Base-by-base conservation (phyloP, 2,888 invertebrate genomes). In the Acanthosepion lycidas region DNA sequence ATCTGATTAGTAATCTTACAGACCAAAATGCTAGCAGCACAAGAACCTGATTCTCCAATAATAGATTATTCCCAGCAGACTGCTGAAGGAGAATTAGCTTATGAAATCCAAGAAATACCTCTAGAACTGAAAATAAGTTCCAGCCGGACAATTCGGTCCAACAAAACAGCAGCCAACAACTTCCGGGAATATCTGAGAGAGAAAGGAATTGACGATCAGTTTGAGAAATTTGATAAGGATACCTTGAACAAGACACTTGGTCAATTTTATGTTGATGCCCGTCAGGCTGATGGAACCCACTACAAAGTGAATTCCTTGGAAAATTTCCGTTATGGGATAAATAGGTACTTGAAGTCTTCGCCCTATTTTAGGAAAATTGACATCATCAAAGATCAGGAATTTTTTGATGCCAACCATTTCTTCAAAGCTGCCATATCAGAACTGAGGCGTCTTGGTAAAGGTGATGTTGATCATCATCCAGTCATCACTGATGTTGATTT, bases 351-450 rank as follows among this genome's bases (percentile, higher is more conserved):
- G 51, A 93, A 92, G n/a, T 93, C 94, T 23, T 94, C 95, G 0
- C 95, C 95, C n/a, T 94, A 91, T 55, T 95, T 95, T 78, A 95
- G 94, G 55, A 78, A 91, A 23, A 95, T 95, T 92, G 95, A 95
- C 51, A 95, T 95, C 3, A 95, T 94, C 28, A 95, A 95, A 92
- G 95, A 95, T 51, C 26, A 78, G 8, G 93, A 42, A n/a, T 95
- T 95, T 94, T 55, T 28, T 26, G 93, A 94, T 64, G 94, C 95
- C 9, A 95, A 95, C 59, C 64, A 94, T 20, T 92, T 64, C 28
- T 95, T 95, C 55, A 94, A 94, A 91, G 91, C 94, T 28, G 95
- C 95, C 23, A 91, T 95, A 59, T 28, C 92, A 18, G 95, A 95
- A 91, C 23, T 94, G 28, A 94, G 94, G 93, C 55, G 93, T 53